phyloP scores from a whole-genome alignment of 2,888 invertebrate species.

The Ephialtes manifestator region DNA sequence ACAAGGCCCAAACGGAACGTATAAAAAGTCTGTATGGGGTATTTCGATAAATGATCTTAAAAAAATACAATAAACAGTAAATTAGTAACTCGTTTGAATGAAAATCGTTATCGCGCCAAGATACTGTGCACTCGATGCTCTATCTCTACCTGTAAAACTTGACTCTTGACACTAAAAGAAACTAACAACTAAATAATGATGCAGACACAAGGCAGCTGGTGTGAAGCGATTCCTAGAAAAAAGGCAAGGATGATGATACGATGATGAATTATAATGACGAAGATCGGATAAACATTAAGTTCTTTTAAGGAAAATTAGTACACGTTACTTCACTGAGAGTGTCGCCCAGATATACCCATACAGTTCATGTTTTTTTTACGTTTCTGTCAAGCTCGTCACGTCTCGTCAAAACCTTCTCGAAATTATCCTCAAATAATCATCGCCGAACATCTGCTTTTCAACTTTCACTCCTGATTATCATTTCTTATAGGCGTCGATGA shows the following conservation, averaged over 20 bases:
- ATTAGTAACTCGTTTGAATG: background rate
- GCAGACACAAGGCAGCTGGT: constrained; percentile 35
- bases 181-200: constrained; percentile 25
- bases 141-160: constrained; percentile 38
- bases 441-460: background rate
- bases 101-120: constrained; percentile 10
- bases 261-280: constrained; percentile 13
- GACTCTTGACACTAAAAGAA: constrained; percentile 1
- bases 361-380: background rate
- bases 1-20: background rate
- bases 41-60: background rate
- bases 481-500: background rate
- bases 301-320: background rate
- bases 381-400: background rate
- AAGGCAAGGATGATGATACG: background rate
- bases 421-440: background rate
- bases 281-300: background rate
- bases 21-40: background rate
- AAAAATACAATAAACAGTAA: background rate
- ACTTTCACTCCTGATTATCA: background rate
- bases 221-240: constrained; percentile 48
- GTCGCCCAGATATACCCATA: background rate
- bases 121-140: constrained; percentile 24
- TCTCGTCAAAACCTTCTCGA: background rate
- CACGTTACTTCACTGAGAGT: background rate